Evolutionary conservation across 64 coral and sea anemone species (phyloP).

Genomic region (Pocillopora damicornis): DNA sequence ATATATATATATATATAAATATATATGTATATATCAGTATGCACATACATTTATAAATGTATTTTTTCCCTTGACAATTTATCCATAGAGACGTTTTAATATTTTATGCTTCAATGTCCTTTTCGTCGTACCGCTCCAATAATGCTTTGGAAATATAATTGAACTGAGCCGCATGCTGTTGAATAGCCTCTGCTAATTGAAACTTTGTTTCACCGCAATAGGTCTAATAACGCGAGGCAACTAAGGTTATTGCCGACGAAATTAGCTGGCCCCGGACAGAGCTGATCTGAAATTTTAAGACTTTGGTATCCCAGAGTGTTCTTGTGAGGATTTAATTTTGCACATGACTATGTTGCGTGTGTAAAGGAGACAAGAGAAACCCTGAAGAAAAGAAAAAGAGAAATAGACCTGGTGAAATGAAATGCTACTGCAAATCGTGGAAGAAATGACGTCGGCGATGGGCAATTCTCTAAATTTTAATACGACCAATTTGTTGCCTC

Average conservation of each 20-base stretch:
- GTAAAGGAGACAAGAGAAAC: too few relatives aligned
- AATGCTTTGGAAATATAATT: constrained; percentile 60
- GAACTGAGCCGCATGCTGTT: constrained; percentile 64
- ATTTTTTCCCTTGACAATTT: constrained; percentile 52
- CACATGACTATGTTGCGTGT: not conserved
- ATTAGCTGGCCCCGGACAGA: constrained; percentile 46
- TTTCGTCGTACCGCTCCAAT: constrained; percentile 84
- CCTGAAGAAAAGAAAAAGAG: not conserved
- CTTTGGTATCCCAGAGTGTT: not conserved
- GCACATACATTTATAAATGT: not conserved
- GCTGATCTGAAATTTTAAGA: constrained; percentile 13
- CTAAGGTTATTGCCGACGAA: constrained; percentile 69
- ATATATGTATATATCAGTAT: not conserved
- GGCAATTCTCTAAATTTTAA: constrained; percentile 8
- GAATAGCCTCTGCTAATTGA: constrained; percentile 83
- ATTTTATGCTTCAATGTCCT: constrained; percentile 74
- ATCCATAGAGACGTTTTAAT: constrained; percentile 76
- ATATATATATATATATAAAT: too few relatives aligned
- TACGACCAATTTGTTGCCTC: constrained; percentile 27
- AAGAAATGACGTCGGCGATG: not conserved
- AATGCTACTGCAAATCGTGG: not conserved
- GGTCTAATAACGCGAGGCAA: constrained; percentile 78
- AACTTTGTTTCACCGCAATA: constrained; percentile 92
- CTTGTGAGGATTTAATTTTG: not conserved
- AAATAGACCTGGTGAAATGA: not conserved